These are phyloP conservation scores for Mechanitis messenoides DNA, from an alignment of 2,888 invertebrate species.

Conservation along the genomic window DNA sequence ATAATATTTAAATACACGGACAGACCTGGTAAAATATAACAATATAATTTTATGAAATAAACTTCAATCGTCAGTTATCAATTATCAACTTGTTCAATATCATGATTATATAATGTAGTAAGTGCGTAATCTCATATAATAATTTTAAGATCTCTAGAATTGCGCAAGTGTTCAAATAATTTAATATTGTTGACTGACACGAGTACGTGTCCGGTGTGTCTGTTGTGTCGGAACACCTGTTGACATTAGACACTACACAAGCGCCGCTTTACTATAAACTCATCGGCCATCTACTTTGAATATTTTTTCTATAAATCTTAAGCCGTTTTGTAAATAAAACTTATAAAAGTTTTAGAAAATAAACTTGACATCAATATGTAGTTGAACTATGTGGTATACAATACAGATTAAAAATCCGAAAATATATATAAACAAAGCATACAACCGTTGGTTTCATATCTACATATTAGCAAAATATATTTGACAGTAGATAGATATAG, in stretches of 20 bases:
- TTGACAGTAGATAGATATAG: too few relatives aligned
- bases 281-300: neutral
- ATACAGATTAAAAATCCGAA: too few relatives aligned
- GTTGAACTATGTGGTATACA: too few relatives aligned
- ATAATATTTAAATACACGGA: constrained; percentile 2
- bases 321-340: too few relatives aligned
- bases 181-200: constrained; percentile 12
- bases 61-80: too few relatives aligned
- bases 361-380: too few relatives aligned
- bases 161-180: constrained; percentile 8
- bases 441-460: too few relatives aligned
- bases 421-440: too few relatives aligned
- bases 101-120: neutral
- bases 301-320: neutral
- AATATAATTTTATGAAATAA: neutral
- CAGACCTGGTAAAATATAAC: neutral
- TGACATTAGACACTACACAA: constrained; percentile 41
- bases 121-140: constrained; percentile 9
- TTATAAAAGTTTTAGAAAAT: too few relatives aligned
- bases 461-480: too few relatives aligned
- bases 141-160: constrained; percentile 8
- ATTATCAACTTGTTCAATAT: too few relatives aligned
- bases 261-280: constrained; percentile 31
- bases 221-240: constrained; percentile 33
- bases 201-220: constrained; percentile 33